Percentiles rank a stretch among this genome's conserved stretches.
Evolutionary conservation across 2,797 vertebrate genomes (phyloP).

Genomic region (Hydrolagus colliei): DNA sequence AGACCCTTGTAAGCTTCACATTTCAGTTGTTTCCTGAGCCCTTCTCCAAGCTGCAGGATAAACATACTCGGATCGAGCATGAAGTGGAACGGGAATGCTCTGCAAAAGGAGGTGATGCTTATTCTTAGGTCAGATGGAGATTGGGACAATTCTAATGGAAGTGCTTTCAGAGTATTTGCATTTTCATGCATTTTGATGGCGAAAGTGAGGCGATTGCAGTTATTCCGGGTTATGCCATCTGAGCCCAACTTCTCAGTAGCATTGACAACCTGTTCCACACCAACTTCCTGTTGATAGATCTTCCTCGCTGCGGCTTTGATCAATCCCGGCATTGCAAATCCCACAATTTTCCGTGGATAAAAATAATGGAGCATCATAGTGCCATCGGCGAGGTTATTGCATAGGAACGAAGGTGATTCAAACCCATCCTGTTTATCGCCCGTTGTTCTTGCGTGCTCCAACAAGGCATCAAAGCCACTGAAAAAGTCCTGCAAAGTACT

Average conservation of each 20-base stretch:
- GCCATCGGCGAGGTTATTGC: conserved; percentile 79
- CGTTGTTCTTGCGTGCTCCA: conserved; percentile 93
- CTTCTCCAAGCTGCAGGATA: conserved; percentile 87
- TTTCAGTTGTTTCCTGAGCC: conserved; percentile 78
- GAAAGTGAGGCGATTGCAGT: conserved; percentile 75
- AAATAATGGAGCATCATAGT: conserved; percentile 82
- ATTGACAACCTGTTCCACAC: conserved; percentile 71
- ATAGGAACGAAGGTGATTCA: conserved; percentile 93
- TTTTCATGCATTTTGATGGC: conserved; percentile 68
- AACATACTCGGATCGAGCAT: conserved; percentile 87
- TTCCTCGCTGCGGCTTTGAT: conserved; percentile 84
- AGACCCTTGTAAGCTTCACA: conserved; percentile 74
- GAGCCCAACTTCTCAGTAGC: conserved; percentile 61
- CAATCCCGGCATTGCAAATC: conserved; percentile 85
- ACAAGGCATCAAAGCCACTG: conserved; percentile 92
- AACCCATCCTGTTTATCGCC: conserved; percentile 80
- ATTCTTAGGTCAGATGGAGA: conserved; percentile 81
- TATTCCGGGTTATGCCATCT: conserved; percentile 64
- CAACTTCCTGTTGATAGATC: conserved; percentile 79
- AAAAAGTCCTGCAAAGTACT: conserved; percentile 96
- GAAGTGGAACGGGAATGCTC: conserved; percentile 91
- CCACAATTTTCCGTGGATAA: conserved; percentile 83
- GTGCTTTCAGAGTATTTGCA: conserved; percentile 53
- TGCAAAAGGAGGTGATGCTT: conserved; percentile 87
- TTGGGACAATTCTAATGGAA: conserved; percentile 65